A percentile compares a stretch with the other conserved stretches of the same genome.
These are phyloP conservation scores for Haemorhous mexicanus DNA, from an alignment of 2,113 vertebrate species.

Conservation along the genomic window DNA sequence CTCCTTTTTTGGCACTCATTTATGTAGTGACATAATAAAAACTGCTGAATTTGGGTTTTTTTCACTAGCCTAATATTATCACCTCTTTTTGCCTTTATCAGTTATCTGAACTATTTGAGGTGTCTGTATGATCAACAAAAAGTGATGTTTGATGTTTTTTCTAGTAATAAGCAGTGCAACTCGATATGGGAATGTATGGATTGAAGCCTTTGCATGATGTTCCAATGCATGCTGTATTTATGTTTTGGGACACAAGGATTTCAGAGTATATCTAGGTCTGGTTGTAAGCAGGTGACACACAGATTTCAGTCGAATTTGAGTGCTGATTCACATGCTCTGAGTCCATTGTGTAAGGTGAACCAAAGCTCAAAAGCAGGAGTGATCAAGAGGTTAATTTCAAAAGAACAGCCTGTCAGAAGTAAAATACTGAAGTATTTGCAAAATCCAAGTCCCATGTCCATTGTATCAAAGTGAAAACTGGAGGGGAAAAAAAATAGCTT, in stretches of 20 bases:
- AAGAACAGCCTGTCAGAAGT: not conserved
- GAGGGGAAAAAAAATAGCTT: no score
- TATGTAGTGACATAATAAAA: not conserved
- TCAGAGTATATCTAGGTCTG: not conserved
- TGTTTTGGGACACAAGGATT: not conserved
- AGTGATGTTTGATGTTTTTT: not conserved
- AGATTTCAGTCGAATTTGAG: not conserved
- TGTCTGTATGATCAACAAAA: not conserved
- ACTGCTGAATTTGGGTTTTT: not conserved
- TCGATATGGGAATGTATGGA: not conserved
- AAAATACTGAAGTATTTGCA: not conserved
- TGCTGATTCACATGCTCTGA: not conserved
- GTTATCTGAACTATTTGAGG: not conserved
- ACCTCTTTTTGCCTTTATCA: not conserved
- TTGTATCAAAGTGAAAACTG: not conserved
- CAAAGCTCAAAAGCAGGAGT: not conserved
- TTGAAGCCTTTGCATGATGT: not conserved
- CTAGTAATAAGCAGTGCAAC: not conserved
- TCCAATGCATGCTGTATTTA: not conserved
- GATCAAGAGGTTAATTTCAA: not conserved
- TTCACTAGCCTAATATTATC: not conserved
- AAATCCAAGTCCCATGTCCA: not conserved
- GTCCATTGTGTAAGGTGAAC: not conserved
- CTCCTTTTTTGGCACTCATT: not conserved
- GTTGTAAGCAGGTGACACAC: not conserved